Percentiles rank a stretch among this genome's conserved stretches.
These are phyloP conservation scores for Spondyliosoma cantharus DNA, from an alignment of 2,797 vertebrate species.

Conservation along the genomic window DNA sequence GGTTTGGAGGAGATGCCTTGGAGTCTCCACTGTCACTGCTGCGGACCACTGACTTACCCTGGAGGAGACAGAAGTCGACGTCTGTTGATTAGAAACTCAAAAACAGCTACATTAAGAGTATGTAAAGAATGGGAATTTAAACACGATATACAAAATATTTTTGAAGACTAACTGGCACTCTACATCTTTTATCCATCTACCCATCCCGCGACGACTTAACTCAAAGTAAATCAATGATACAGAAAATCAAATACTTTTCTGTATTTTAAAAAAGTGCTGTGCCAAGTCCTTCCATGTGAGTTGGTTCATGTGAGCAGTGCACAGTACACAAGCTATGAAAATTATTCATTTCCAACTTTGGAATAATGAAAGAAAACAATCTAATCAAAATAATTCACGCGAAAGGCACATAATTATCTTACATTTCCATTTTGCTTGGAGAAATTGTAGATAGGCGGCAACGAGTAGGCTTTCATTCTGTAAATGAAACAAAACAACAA, in stretches of 20 bases:
- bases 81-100: conserved; percentile 8
- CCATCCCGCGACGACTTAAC: not conserved
- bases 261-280: not conserved
- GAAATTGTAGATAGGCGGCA: conserved; percentile 90
- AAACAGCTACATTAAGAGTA: not conserved
- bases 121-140: not conserved
- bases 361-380: not conserved
- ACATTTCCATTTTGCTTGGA: conserved; percentile 93
- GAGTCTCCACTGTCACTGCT: conserved; percentile 82
- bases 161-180: not conserved
- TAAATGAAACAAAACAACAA: conserved; percentile 37
- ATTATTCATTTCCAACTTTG: not conserved
- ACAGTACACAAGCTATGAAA: not conserved
- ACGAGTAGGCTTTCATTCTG: conserved; percentile 91
- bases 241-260: not conserved
- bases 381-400: not conserved
- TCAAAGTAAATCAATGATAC: not conserved
- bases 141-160: not conserved
- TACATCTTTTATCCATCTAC: not conserved
- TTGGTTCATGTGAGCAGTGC: not conserved
- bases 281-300: not conserved
- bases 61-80: conserved; percentile 10
- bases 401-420: conserved; percentile 77
- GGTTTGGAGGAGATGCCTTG: conserved; percentile 83
- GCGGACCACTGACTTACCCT: conserved; percentile 84